phyloP scores from a whole-genome alignment of 2,888 invertebrate genomes.

The Zonitis immaculata region DNA sequence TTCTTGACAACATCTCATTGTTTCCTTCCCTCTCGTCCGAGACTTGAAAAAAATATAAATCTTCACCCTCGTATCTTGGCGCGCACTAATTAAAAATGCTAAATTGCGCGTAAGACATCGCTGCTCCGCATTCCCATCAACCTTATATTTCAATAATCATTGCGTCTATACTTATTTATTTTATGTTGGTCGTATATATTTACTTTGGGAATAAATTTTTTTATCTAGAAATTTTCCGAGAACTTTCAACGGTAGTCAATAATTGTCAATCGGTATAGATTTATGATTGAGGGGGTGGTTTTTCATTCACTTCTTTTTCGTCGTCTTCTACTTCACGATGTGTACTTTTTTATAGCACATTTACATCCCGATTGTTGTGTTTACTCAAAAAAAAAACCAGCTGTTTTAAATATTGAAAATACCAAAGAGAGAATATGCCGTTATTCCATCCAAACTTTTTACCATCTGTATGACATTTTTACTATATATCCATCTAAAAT shows the following conservation, averaged over 20 bases:
- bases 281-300: conserved; percentile 6
- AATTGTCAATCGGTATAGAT: conserved; percentile 7
- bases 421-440: conserved; percentile 18
- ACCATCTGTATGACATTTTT: conserved; percentile 10
- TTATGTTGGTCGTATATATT: neutral
- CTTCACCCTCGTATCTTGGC: conserved; percentile 37
- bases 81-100: conserved; percentile 47
- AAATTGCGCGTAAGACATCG: conserved; percentile 45
- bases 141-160: conserved; percentile 32
- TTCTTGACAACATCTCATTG: conserved; percentile 38
- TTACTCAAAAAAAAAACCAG: conserved; percentile 7
- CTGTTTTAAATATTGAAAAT: conserved; percentile 13
- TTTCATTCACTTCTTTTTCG: neutral
- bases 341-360: too few species aligned
- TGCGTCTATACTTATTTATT: neutral
- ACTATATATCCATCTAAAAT: conserved; percentile 1
- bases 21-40: conserved; percentile 35
- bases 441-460: conserved; percentile 7
- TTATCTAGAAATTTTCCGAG: neutral
- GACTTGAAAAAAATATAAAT: conserved; percentile 39
- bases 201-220: neutral
- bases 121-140: conserved; percentile 30
- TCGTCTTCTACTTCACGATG: too few species aligned
- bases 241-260: neutral
- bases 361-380: neutral